A percentile compares a stretch with the other conserved stretches of the same genome.
These are phyloP conservation scores for Phainopepla nitens DNA, from an alignment of 2,113 vertebrate genomes.

Conservation along the genomic window DNA sequence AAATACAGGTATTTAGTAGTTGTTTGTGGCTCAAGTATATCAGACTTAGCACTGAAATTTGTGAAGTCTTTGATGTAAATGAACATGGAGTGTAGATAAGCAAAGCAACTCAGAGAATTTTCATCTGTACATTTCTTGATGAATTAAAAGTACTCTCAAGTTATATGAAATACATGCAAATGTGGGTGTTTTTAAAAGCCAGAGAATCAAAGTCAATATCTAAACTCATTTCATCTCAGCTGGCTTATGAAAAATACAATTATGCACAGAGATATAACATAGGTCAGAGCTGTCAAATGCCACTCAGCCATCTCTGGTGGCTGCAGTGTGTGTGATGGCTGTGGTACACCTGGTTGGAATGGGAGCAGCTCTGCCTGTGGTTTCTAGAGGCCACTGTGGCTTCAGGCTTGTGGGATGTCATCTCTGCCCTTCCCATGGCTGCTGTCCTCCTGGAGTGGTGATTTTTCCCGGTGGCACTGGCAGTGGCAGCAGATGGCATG, in stretches of 20 bases:
- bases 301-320: not conserved
- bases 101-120: not conserved
- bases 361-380: not conserved
- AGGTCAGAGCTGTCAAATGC: not conserved
- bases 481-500: conserved; percentile 37
- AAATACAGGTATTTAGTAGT: not conserved
- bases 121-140: not conserved
- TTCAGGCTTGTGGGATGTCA: not conserved
- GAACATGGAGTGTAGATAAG: not conserved
- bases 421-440: not conserved
- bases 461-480: conserved; percentile 38
- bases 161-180: not conserved
- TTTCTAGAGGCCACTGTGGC: not conserved
- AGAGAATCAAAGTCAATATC: not conserved
- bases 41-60: not conserved
- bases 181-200: not conserved
- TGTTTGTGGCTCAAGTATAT: conserved; percentile 30
- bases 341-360: rapidly evolving
- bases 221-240: not conserved
- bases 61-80: conserved; percentile 1
- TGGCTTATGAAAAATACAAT: not conserved
- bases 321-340: not conserved
- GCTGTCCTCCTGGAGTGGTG: not conserved
- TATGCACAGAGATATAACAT: not conserved
- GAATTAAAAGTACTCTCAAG: not conserved